Conservation (phyloP, 1,140 invertebrate species). For the Bombus difficillimus region DNA sequence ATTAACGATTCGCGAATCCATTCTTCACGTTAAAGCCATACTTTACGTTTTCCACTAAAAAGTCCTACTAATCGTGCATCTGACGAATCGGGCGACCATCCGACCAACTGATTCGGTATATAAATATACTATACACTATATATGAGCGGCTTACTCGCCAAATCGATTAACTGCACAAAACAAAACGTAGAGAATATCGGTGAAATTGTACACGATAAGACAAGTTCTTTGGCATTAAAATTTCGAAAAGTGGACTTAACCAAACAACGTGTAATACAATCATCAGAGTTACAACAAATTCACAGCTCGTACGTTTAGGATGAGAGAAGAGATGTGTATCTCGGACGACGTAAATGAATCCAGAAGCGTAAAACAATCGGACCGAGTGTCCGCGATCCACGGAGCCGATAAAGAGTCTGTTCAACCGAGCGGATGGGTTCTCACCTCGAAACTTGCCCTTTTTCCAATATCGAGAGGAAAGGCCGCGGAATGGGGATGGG, state of each 20-base stretch:
- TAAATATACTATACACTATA: no score
- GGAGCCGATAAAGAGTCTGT: not conserved
- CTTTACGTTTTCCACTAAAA: not conserved
- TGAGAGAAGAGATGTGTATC: no score
- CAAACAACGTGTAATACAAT: not conserved
- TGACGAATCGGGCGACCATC: not conserved
- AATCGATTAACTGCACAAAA: no score
- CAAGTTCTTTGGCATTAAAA: no score
- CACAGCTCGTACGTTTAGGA: not conserved
- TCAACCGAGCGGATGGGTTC: not conserved
- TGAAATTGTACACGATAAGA: no score
- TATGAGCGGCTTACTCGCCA: no score
- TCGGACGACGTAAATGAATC: not conserved
- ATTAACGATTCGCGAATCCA: no score
- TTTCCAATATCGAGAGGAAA: not conserved
- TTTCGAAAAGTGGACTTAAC: no score
- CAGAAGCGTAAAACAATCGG: conserved; percentile 1
- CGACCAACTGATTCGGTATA: not conserved
- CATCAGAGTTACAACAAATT: not conserved
- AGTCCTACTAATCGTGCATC: not conserved
- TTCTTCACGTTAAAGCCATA: no score
- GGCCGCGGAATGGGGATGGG: not conserved
- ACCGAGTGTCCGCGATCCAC: not conserved
- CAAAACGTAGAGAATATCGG: no score
- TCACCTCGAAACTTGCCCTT: not conserved